Evolutionary conservation across 2,797 vertebrate species (phyloP).

Genomic region (Sebastes steindachneri): DNA sequence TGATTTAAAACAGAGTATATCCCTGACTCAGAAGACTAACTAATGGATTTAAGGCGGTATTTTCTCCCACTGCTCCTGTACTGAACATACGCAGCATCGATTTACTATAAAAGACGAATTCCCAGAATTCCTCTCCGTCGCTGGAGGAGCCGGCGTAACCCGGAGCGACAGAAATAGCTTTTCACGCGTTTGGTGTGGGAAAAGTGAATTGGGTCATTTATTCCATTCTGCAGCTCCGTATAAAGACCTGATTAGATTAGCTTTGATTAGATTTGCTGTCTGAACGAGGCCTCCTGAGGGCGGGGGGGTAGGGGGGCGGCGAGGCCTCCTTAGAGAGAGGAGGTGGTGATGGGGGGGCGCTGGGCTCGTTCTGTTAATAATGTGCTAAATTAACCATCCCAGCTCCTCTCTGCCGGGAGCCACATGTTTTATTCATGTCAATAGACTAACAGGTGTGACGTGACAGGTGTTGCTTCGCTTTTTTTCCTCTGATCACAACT

Average conservation of each 20-base stretch:
- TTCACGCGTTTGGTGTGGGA: slow-evolving; percentile 62
- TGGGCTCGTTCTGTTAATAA: slow-evolving; percentile 67
- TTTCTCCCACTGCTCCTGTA: neutral
- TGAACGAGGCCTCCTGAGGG: slow-evolving; percentile 47
- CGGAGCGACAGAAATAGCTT: slow-evolving; percentile 60
- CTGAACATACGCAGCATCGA: neutral
- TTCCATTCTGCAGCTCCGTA: slow-evolving; percentile 42
- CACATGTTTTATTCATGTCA: slow-evolving; percentile 75
- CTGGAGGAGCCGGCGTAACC: slow-evolving; percentile 31
- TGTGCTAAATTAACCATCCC: slow-evolving; percentile 70
- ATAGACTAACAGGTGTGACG: slow-evolving; percentile 68
- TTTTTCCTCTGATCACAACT: slow-evolving; percentile 49
- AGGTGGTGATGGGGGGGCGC: neutral
- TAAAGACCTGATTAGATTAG: slow-evolving; percentile 72
- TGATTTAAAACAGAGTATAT: neutral
- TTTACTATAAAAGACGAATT: slow-evolving; percentile 5
- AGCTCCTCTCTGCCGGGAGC: slow-evolving; percentile 52
- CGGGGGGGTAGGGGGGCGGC: neutral
- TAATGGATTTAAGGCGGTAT: slow-evolving; percentile 26
- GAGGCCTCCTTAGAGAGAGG: slow-evolving; percentile 48
- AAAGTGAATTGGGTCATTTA: slow-evolving; percentile 72
- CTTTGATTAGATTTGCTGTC: slow-evolving; percentile 69
- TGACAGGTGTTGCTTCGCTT: slow-evolving; percentile 64
- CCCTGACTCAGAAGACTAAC: neutral
- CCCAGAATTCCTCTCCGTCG: slow-evolving; percentile 17